Base-by-base conservation (phyloP, 2,113 vertebrate genomes). In the Arizona elegans region DNA sequence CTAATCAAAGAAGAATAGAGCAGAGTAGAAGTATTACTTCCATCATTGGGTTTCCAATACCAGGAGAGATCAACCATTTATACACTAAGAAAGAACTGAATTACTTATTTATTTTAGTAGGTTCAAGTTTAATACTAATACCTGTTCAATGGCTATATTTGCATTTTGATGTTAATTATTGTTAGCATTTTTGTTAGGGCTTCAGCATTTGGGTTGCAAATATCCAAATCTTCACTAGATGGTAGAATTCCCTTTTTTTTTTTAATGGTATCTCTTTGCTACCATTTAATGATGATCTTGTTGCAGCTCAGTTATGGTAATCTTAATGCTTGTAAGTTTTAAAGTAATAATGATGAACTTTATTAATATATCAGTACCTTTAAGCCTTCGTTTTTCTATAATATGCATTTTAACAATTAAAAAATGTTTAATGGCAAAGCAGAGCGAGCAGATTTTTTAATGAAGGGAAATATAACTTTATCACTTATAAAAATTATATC, bases 381-480 rank as follows among this genome's bases (percentile, higher is more conserved):
- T 33, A 65, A 65, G 10, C 26, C 59, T 65, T 75, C 33, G 13
- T 33, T 33, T 75, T 75, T 75, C 65, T 17, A 75, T 33, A n/a
- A 7, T 33, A 17, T 33, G n/a, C n/a, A 75, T 75, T 75, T 75
- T 33, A 33, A 75, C 33, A 75, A 33, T 75, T 33, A 33, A 24
- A 52, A 47, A 86, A 50, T 26, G 0, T 21, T 9, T 17, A 90
- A 50, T 29, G 59, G 23, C 23, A 90, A 59, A 89, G 88, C 88
- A 89, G 55, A 89, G 38, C 33, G 52, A n/a, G 59, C 47, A 94
- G 43, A 70, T 91, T 94, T 96, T 94, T 54, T 58, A 88, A 92
- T 26, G 50, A 56, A 65, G 94, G 90, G 26, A 93, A 59, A 89
- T 24, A 52, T 29, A 75, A 75, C 29, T 75, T 75, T 75, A 33